Base-by-base conservation (phyloP, 2,113 vertebrate species). In the Myanophis thanlyinensis region DNA sequence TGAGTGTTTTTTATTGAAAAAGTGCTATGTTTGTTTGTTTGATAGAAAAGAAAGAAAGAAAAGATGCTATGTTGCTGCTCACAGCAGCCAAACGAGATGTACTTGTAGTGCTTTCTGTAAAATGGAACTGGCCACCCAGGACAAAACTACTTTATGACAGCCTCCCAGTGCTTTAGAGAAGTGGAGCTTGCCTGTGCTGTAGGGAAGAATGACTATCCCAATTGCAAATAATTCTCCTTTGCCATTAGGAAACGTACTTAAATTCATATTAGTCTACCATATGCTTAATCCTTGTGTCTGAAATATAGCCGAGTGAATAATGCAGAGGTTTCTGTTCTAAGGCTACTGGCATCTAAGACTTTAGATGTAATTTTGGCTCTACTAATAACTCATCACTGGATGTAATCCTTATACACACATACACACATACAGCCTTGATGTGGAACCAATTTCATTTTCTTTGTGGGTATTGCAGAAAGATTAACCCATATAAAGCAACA, bases 401-500 rank as follows among this genome's bases (percentile, higher is more conserved):
- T 44, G 35, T 44, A 80, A 80, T 80, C 73, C 35, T 80, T 40
- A 44, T 40, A 15, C 15, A 73, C 67, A 62, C 25, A 73, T 13
- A 67, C 12, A n/a, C 1, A 35, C 1, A 73, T 2, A 7, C 2
- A 35, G 67, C 7, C 67, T 35, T 40, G 5, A 80, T 91, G 93
- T 91, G 89, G 92, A 87, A 90, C 92, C 5, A 0, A 90, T 91
- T 94, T 95, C 94, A 94, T 95, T 91, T 94, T 95, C 94, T 93
- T 95, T 96, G 93, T 93, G 89, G 80, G 46, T 95, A 93, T 35
- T 94, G 91, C 25, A 27, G 9, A 95, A 92, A 91, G 91, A 95
- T 95, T 94, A 95, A 95, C 95, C 91, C 93, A 90, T 86, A 92
- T 27, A 88, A 89, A 84, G 93, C 93, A 94, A 97, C 89, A 94